Percentiles rank a stretch among this genome's conserved stretches.
phyloP scores from a whole-genome alignment of 2,113 vertebrate species.

The Gadus chalcogrammus region DNA sequence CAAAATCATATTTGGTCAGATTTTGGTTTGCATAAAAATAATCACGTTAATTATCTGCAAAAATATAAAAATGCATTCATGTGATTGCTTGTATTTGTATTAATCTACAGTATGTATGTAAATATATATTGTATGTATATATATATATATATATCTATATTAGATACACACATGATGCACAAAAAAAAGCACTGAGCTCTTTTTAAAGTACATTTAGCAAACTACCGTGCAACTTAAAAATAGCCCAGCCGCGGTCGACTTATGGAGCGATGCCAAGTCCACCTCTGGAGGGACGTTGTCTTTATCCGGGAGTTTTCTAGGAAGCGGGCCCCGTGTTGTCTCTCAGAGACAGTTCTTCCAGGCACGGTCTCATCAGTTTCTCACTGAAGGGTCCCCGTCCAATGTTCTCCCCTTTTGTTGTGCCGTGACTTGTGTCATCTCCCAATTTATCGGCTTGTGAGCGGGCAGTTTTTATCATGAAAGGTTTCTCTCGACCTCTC shows the following conservation, averaged over 20 bases:
- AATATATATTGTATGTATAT: too few species aligned
- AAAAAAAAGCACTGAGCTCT: not conserved
- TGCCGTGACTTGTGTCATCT: slow-evolving; percentile 73
- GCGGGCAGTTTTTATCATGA: slow-evolving; percentile 71
- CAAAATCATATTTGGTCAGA: too few species aligned
- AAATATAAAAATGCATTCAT: too few species aligned
- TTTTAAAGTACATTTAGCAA: not conserved
- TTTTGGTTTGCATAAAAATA: too few species aligned
- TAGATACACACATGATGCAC: too few species aligned
- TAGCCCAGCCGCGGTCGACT: slow-evolving; percentile 45
- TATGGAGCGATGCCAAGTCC: slow-evolving; percentile 50
- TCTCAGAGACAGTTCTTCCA: slow-evolving; percentile 68
- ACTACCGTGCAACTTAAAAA: slow-evolving; percentile 30
- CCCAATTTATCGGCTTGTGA: slow-evolving; percentile 73
- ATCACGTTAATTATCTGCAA: too few species aligned
- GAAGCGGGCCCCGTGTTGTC: slow-evolving; percentile 58
- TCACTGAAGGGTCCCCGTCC: slow-evolving; percentile 68
- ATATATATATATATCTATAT: too few species aligned
- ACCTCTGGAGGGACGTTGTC: slow-evolving; percentile 59
- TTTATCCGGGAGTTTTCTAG: slow-evolving; percentile 64
- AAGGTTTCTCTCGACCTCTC: slow-evolving; percentile 53
- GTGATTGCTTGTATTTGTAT: too few species aligned
- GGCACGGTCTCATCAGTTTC: slow-evolving; percentile 65
- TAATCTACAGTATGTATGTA: too few species aligned
- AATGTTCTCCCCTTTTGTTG: slow-evolving; percentile 74